Base-by-base conservation (phyloP, 2,888 invertebrate species). In the Cryptocephalus primarius region DNA sequence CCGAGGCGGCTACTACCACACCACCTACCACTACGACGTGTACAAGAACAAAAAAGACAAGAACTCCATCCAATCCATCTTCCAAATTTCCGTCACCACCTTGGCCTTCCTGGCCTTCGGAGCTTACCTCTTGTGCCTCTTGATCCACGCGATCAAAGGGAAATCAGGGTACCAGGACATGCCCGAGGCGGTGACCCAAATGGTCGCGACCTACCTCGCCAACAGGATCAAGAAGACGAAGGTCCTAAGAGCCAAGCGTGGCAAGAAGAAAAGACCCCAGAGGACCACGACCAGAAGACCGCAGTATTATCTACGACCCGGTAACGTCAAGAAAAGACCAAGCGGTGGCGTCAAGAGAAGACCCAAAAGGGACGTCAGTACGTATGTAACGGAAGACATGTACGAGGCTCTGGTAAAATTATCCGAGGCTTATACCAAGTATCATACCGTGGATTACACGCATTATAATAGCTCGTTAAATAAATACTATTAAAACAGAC, bases 61-160 rank as follows among this genome's bases (percentile, higher is more conserved):
- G n/a, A 64, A 63, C 42, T 32, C 13, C 13, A 52, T 88, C 42
- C 82, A 83, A 54, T 82, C 82, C 40, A 77, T 88, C 43, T 88
- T 89, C 60, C 83, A 88, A 51, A 74, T 85, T 55, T 83, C 88
- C 0, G 76, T 89, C 9, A 88, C 88, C 0, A 80, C 86, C 0
- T 68, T 89, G 44, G 83, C 89, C 0, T 89, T 89, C 68, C 68
- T 89, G 8, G 89, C 89, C 0, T 90, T 90, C 59, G 89, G 88
- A 1, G 89, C 88, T 1, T 90, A 90, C 62, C 69, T 90, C 13
- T 64, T 89, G 1, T 86, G 87, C 57, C 70, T 89, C 41, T 80
- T 88, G 44, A 82, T 87, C 31, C 82, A 85, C 59, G 84, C 85
- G 0, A 77, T 88, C 44, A 82, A 80, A 60, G 75, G 78, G 13